Percentiles rank a stretch among this genome's conserved stretches.
Conservation (phyloP, 2,797 vertebrate genomes). For the Dendrocincla fuliginosa region DNA sequence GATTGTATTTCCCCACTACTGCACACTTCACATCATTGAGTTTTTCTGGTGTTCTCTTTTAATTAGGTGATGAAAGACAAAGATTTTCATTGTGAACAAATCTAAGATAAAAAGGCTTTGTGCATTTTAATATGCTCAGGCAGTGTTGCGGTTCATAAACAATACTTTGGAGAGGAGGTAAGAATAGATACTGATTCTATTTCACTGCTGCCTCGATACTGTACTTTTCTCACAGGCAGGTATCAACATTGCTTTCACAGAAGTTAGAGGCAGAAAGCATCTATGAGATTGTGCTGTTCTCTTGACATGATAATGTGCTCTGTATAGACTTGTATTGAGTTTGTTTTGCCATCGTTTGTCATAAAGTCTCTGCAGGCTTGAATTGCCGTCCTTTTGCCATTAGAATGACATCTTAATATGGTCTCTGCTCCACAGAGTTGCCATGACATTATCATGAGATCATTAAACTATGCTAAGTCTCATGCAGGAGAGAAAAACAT, state of each 20-base stretch:
- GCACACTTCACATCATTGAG: background rate
- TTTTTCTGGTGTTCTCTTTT: constrained; percentile 27
- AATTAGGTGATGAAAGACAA: constrained; percentile 48
- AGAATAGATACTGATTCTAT: background rate
- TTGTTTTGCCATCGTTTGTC: constrained; percentile 60
- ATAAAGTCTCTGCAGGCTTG: constrained; percentile 32
- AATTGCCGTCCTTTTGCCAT: constrained; percentile 64
- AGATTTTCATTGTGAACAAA: constrained; percentile 43
- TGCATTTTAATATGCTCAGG: constrained; percentile 32
- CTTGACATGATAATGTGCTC: constrained; percentile 55
- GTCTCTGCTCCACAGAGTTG: constrained; percentile 35
- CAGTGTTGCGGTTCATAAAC: background rate
- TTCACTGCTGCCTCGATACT: constrained; percentile 8
- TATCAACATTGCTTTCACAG: constrained; percentile 29
- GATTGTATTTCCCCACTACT: background rate
- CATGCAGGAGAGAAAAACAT: constrained; percentile 17
- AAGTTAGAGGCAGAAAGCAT: constrained; percentile 40
- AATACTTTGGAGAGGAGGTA: constrained; percentile 3
- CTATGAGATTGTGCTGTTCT: constrained; percentile 54
- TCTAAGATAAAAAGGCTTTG: constrained; percentile 38
- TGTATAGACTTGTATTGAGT: constrained; percentile 42
- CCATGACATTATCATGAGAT: constrained; percentile 49
- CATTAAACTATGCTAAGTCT: constrained; percentile 59
- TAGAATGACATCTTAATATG: constrained; percentile 69
- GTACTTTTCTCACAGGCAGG: constrained; percentile 15